Percentiles rank a stretch among this genome's conserved stretches.
These are phyloP conservation scores for Pomacea maculata DNA, from an alignment of 1,140 invertebrate species.

Conservation along the genomic window DNA sequence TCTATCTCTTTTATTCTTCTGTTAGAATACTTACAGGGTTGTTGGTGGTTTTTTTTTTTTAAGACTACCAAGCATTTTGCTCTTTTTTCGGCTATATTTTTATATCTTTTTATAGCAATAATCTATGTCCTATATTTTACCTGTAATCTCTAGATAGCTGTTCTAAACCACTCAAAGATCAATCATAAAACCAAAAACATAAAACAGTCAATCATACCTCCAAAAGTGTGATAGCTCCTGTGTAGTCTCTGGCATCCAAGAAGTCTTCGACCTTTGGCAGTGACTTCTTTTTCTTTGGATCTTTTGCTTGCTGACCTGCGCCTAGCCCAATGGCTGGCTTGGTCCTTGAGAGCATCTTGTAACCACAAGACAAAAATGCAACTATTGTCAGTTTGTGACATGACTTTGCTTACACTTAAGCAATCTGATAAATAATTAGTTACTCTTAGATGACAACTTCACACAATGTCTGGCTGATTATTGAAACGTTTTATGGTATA, in stretches of 20 bases:
- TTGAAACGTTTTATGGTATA: too few species aligned
- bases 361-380: not conserved
- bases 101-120: too few species aligned
- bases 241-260: slow-evolving; percentile 88
- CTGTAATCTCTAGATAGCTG: too few species aligned
- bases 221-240: slow-evolving; percentile 89
- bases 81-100: too few species aligned
- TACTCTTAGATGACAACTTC: not conserved
- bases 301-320: slow-evolving; percentile 55
- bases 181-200: not conserved
- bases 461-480: not conserved
- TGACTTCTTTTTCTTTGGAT: slow-evolving; percentile 63
- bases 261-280: slow-evolving; percentile 91
- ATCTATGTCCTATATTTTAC: too few species aligned
- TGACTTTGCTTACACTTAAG: too few species aligned
- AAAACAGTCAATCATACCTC: slow-evolving; percentile 73
- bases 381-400: too few species aligned
- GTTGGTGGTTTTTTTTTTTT: too few species aligned
- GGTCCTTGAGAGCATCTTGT: slow-evolving; percentile 64
- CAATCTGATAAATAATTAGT: not conserved
- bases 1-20: too few species aligned
- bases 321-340: slow-evolving; percentile 64
- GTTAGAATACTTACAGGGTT: too few species aligned
- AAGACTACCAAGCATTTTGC: too few species aligned
- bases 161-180: not conserved